These are phyloP conservation scores for Saturnia japonica DNA, from an alignment of 2,888 invertebrate species.

Conservation along the genomic window DNA sequence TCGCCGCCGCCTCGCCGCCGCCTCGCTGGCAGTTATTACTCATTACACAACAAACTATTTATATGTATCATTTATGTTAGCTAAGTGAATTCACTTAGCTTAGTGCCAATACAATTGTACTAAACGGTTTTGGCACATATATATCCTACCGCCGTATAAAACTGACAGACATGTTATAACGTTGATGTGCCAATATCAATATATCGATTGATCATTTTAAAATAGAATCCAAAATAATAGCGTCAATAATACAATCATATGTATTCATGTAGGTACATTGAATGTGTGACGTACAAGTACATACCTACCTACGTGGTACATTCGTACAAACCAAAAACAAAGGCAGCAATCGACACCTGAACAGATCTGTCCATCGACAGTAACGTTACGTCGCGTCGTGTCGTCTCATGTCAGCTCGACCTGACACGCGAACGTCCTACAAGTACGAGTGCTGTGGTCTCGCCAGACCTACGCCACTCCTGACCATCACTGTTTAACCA, in stretches of 20 bases:
- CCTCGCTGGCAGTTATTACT: too few relatives aligned
- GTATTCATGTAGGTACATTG: not conserved
- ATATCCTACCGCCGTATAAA: not conserved
- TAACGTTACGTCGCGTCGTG: not conserved
- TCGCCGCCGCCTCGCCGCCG: too few relatives aligned
- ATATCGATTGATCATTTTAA: not conserved
- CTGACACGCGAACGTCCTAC: too few relatives aligned
- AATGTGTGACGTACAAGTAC: not conserved
- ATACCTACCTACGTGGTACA: too few relatives aligned
- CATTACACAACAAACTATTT: constrained; percentile 14
- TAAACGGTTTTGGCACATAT: not conserved
- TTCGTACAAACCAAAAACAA: not conserved
- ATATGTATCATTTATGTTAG: not conserved
- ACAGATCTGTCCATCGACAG: not conserved
- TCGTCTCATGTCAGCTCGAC: too few relatives aligned
- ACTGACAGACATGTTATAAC: not conserved
- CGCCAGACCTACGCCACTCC: too few relatives aligned
- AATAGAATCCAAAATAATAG: not conserved
- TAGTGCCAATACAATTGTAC: not conserved
- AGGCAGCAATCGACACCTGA: not conserved
- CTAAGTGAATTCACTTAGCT: not conserved
- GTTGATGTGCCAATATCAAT: not conserved
- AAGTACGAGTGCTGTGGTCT: too few relatives aligned
- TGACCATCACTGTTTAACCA: not conserved
- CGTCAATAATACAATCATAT: not conserved